These are phyloP conservation scores for Cynodonichthys magdalenae DNA, from an alignment of 2,797 vertebrate species.

Conservation along the genomic window DNA sequence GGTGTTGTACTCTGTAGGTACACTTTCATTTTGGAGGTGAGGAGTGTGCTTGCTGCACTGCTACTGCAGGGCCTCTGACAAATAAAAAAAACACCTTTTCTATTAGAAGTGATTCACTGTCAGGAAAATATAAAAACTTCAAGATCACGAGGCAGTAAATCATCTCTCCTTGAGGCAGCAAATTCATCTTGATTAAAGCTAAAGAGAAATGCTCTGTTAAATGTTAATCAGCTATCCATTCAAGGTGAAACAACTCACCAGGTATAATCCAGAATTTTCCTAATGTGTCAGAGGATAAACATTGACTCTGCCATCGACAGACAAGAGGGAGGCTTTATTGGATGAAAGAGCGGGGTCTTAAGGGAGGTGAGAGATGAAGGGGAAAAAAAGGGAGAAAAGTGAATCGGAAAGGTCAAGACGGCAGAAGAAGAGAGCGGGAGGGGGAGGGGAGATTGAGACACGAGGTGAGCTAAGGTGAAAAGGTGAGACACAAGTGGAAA, in stretches of 20 bases:
- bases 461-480: slow-evolving; percentile 26
- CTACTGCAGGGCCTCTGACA: background rate
- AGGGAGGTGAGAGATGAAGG: slow-evolving; percentile 28
- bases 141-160: slow-evolving; percentile 54
- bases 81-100: slow-evolving; percentile 6
- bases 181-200: slow-evolving; percentile 61
- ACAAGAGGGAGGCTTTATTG: slow-evolving; percentile 25
- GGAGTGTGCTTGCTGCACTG: background rate
- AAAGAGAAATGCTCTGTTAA: slow-evolving; percentile 39
- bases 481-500: slow-evolving; percentile 28
- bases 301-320: slow-evolving; percentile 8
- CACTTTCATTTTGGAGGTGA: background rate
- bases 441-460: slow-evolving; percentile 12
- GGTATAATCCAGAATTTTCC: slow-evolving; percentile 44
- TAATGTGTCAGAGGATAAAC: slow-evolving; percentile 28
- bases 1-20: too few species aligned
- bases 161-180: slow-evolving; percentile 32
- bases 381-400: slow-evolving; percentile 10
- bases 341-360: slow-evolving; percentile 36
- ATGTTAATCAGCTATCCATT: slow-evolving; percentile 29
- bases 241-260: slow-evolving; percentile 35
- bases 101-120: slow-evolving; percentile 34
- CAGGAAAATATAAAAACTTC: slow-evolving; percentile 40
- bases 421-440: slow-evolving; percentile 22
- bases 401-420: slow-evolving; percentile 52